Conservation (phyloP, 2,888 invertebrate genomes). For the Noctuana brunneofusca region DNA sequence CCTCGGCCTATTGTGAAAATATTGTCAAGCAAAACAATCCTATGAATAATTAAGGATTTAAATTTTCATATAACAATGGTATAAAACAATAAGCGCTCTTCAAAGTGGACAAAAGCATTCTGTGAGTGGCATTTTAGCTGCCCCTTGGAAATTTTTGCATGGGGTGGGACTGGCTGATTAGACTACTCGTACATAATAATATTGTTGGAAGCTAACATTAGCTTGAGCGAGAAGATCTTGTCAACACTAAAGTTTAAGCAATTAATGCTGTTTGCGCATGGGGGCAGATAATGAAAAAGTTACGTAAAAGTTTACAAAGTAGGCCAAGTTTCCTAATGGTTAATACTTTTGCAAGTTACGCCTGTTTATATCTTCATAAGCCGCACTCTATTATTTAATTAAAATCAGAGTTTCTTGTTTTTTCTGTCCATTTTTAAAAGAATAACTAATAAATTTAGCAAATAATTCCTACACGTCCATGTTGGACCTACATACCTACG, state of each 20-base stretch:
- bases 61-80: slow-evolving; percentile 80
- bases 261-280: slow-evolving; percentile 3
- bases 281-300: not conserved
- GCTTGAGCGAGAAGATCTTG: slow-evolving; percentile 1
- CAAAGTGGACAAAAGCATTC: slow-evolving; percentile 78
- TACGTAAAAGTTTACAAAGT: slow-evolving; percentile 1
- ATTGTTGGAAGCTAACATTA: slow-evolving; percentile 21
- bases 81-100: slow-evolving; percentile 79
- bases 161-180: slow-evolving; percentile 52
- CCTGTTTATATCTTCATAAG: not conserved
- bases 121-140: slow-evolving; percentile 71
- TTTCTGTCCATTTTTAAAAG: too few species aligned
- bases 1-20: slow-evolving; percentile 80
- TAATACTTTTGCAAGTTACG: not conserved
- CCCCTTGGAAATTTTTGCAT: slow-evolving; percentile 65
- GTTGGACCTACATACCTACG: too few species aligned
- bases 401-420: not conserved
- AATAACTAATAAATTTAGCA: too few species aligned
- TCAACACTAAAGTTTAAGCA: slow-evolving; percentile 10
- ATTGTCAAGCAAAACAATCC: slow-evolving; percentile 80
- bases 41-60: slow-evolving; percentile 83
- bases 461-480: too few species aligned
- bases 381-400: not conserved
- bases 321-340: not conserved
- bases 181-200: slow-evolving; percentile 38